phyloP scores from a whole-genome alignment of 2,888 invertebrate genomes.

The Drymonia ruficornis region DNA sequence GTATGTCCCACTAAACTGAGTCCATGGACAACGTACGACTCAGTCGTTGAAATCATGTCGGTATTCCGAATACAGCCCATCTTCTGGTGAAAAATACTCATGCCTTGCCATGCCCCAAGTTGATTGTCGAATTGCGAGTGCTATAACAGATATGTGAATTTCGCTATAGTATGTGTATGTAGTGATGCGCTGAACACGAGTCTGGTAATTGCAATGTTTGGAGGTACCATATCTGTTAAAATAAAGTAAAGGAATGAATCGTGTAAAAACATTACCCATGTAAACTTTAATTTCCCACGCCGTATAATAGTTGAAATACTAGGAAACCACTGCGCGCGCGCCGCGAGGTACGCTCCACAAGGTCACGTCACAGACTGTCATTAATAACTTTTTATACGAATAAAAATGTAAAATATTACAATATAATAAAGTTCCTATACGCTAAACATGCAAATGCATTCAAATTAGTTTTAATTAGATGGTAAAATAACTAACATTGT shows the following conservation, averaged over 20 bases:
- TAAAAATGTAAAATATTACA: background rate
- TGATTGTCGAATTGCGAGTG: too few species aligned
- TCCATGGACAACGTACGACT: too few species aligned
- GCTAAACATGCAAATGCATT: background rate
- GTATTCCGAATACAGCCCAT: too few species aligned
- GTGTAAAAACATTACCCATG: background rate
- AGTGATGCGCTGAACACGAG: too few species aligned
- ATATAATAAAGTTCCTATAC: background rate
- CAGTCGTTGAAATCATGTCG: too few species aligned
- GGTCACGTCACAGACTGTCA: background rate
- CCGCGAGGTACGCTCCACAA: background rate
- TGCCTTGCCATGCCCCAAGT: too few species aligned
- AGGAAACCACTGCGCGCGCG: background rate
- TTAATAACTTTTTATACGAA: background rate
- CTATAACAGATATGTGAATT: too few species aligned
- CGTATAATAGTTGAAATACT: background rate
- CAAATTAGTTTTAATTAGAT: background rate
- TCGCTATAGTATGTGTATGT: too few species aligned
- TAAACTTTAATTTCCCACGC: background rate
- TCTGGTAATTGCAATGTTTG: too few species aligned
- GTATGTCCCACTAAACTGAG: too few species aligned
- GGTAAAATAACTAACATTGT: background rate
- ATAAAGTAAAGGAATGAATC: background rate
- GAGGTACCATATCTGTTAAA: too few species aligned
- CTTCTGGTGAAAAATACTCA: too few species aligned